phyloP scores from a whole-genome alignment of 2,797 vertebrate genomes.

The Lindbergichthys nudifrons region DNA sequence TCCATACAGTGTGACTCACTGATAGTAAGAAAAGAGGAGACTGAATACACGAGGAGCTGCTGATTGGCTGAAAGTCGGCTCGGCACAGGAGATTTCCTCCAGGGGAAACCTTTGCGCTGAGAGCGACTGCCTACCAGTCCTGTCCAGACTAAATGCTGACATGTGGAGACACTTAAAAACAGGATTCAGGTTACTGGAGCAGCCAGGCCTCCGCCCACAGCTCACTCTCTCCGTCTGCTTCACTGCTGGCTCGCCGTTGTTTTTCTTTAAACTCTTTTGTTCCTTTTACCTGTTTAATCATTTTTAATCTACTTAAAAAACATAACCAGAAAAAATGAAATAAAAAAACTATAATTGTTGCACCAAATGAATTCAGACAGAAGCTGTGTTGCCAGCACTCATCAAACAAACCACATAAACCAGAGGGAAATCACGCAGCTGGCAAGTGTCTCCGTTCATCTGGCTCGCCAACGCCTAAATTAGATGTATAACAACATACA shows the following conservation, averaged over 20 bases:
- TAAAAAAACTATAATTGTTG: background rate
- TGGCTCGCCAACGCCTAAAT: background rate
- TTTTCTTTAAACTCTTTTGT: conserved; percentile 5
- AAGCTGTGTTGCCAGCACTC: conserved; percentile 3
- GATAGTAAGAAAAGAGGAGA: conserved; percentile 66
- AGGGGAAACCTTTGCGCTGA: conserved; percentile 53
- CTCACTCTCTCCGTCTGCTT: conserved; percentile 24
- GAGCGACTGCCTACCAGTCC: conserved; percentile 43
- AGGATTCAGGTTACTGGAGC: conserved; percentile 72
- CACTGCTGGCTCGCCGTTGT: background rate
- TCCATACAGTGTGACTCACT: conserved; percentile 74
- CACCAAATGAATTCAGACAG: background rate
- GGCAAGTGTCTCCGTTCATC: conserved; percentile 1
- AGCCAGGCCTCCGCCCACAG: conserved; percentile 49
- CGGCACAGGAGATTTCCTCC: conserved; percentile 64
- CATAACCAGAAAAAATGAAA: background rate
- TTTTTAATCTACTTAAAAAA: background rate
- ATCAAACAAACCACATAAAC: conserved; percentile 9
- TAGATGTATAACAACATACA: conserved; percentile 7
- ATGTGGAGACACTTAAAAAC: conserved; percentile 78
- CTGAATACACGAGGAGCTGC: conserved; percentile 22
- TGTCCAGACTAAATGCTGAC: conserved; percentile 65
- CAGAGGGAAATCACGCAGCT: conserved; percentile 12
- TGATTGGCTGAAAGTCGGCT: conserved; percentile 52
- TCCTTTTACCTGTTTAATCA: background rate